Percentiles rank a stretch among this genome's conserved stretches.
Conservation (phyloP, 2,888 invertebrate genomes). For the Melieria picta region DNA sequence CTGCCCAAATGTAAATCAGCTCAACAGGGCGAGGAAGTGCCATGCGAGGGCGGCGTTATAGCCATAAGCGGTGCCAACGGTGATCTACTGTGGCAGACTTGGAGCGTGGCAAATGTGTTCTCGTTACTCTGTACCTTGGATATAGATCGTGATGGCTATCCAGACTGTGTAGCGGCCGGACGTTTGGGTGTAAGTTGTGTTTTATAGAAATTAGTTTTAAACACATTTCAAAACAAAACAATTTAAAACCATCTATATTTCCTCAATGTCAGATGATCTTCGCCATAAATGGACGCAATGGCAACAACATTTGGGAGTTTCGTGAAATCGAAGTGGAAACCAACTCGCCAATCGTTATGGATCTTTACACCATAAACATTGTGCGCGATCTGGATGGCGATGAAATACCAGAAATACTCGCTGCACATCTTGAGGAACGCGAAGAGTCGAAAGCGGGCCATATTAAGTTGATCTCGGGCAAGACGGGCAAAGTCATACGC, state of each 20-base stretch:
- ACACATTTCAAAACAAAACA: too few species aligned
- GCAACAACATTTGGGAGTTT: constrained; percentile 73
- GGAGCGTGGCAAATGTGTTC: constrained; percentile 78
- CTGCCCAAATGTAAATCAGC: constrained; percentile 71
- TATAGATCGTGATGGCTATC: constrained; percentile 74
- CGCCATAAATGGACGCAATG: constrained; percentile 75
- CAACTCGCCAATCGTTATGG: constrained; percentile 67
- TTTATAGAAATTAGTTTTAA: not conserved
- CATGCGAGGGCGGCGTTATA: constrained; percentile 80
- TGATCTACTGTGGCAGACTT: constrained; percentile 77
- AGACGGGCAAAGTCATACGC: constrained; percentile 73
- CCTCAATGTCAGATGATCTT: constrained; percentile 68
- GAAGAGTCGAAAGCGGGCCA: constrained; percentile 70
- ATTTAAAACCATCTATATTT: not conserved
- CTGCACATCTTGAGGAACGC: constrained; percentile 73
- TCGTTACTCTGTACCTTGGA: constrained; percentile 78
- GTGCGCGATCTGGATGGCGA: constrained; percentile 78
- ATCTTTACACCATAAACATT: constrained; percentile 77
- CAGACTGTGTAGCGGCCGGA: constrained; percentile 80
- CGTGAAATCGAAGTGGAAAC: constrained; percentile 63
- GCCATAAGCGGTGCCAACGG: constrained; percentile 80
- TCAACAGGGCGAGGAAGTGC: constrained; percentile 72
- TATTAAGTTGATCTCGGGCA: constrained; percentile 77
- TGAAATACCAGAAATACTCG: constrained; percentile 75
- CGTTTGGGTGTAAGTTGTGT: constrained; percentile 73